Evolutionary conservation across 2,888 invertebrate species (phyloP).

Genomic region (Arctia plantaginis): DNA sequence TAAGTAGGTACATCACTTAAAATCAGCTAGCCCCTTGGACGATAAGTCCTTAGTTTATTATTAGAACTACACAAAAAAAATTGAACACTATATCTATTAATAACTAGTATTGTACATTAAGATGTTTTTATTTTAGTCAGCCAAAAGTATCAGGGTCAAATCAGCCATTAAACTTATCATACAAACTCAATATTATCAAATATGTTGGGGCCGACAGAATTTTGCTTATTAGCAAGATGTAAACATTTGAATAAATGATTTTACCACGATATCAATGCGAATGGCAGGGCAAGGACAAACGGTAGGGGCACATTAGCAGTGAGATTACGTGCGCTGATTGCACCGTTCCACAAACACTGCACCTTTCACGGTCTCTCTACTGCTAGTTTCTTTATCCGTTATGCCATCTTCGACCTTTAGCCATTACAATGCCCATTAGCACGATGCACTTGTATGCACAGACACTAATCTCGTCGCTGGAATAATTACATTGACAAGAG

Average conservation of each 20-base stretch:
- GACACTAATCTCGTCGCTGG: slow-evolving; percentile 14
- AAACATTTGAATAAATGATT: slow-evolving; percentile 26
- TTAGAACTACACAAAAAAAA: background rate
- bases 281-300: slow-evolving; percentile 68
- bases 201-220: background rate
- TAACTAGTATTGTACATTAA: background rate
- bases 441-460: slow-evolving; percentile 30
- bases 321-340: slow-evolving; percentile 61
- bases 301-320: slow-evolving; percentile 59
- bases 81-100: background rate
- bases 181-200: background rate
- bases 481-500: slow-evolving; percentile 21
- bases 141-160: background rate
- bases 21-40: too few relatives aligned
- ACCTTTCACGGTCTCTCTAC: slow-evolving; percentile 42
- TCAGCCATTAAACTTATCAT: background rate
- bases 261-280: slow-evolving; percentile 43
- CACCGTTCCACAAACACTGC: slow-evolving; percentile 32
- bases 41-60: too few relatives aligned
- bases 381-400: slow-evolving; percentile 53
- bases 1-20: too few relatives aligned
- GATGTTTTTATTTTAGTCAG: background rate
- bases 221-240: slow-evolving; percentile 12
- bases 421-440: slow-evolving; percentile 44
- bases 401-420: slow-evolving; percentile 54